These are phyloP conservation scores for Schizotus pectinicornis DNA, from an alignment of 2,888 invertebrate species.

Conservation along the genomic window DNA sequence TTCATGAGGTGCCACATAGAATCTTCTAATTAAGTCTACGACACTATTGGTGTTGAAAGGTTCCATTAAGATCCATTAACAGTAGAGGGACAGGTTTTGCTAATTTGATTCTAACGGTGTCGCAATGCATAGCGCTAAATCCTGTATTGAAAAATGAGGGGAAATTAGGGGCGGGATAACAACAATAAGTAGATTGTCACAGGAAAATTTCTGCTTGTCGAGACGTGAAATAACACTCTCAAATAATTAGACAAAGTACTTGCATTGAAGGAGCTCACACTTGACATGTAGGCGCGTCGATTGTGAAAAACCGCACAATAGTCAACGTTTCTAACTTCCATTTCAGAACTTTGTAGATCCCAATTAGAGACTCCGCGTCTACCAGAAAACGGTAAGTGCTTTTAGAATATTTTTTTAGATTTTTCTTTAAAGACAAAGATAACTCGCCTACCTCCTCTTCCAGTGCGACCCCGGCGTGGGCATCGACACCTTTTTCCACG, in stretches of 20 bases:
- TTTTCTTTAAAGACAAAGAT: not conserved
- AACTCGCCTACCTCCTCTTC: conserved; percentile 42
- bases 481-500: conserved; percentile 90
- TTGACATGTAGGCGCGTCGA: not conserved
- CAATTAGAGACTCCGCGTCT: not conserved
- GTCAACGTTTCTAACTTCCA: not conserved
- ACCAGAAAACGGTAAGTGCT: not conserved
- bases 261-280: not conserved
- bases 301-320: not conserved
- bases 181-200: too few relatives aligned
- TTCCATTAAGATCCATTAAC: too few relatives aligned
- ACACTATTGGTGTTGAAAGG: too few relatives aligned
- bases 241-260: too few relatives aligned
- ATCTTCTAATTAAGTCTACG: too few relatives aligned
- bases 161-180: too few relatives aligned
- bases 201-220: too few relatives aligned
- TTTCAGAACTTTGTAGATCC: not conserved
- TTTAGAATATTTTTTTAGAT: not conserved
- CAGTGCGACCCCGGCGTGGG: conserved; percentile 93
- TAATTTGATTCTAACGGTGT: too few relatives aligned
- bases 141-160: too few relatives aligned
- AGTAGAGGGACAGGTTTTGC: too few relatives aligned
- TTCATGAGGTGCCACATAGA: not conserved
- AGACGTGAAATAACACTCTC: too few relatives aligned
- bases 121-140: too few relatives aligned